Conservation (phyloP, 2,797 vertebrate genomes). For the Benthosema pterotum region DNA sequence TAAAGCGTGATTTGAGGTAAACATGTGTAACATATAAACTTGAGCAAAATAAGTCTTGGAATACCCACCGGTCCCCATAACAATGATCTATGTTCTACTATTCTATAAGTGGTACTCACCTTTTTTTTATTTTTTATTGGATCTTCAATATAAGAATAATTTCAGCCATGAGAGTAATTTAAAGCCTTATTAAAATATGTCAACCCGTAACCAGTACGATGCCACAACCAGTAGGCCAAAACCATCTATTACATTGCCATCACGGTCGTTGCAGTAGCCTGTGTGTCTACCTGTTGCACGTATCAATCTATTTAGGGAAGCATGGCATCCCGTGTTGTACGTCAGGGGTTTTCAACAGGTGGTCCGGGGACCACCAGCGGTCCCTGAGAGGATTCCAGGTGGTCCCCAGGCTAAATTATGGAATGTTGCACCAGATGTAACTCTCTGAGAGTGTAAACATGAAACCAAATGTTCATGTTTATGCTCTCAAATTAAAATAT, state of each 20-base stretch:
- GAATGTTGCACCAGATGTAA: too few species aligned
- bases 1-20: not conserved
- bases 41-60: not conserved
- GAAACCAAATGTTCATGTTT: too few species aligned
- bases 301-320: slow-evolving; percentile 42
- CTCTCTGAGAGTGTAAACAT: too few species aligned
- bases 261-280: slow-evolving; percentile 8
- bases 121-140: too few species aligned
- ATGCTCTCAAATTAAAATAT: too few species aligned
- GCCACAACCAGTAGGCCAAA: slow-evolving; percentile 5
- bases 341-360: too few species aligned
- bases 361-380: too few species aligned
- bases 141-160: not conserved
- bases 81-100: not conserved
- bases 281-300: slow-evolving; percentile 21
- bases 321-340: slow-evolving; percentile 28
- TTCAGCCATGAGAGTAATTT: not conserved
- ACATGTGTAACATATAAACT: slow-evolving; percentile 6
- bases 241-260: slow-evolving; percentile 29
- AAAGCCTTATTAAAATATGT: slow-evolving; percentile 6
- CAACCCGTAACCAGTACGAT: not conserved
- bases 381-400: too few species aligned
- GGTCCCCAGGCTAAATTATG: too few species aligned
- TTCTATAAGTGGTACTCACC: too few species aligned
- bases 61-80: not conserved